Conservation (phyloP, 53 echinoderm and acorn worm genomes). For the Apostichopus leukothele region DNA sequence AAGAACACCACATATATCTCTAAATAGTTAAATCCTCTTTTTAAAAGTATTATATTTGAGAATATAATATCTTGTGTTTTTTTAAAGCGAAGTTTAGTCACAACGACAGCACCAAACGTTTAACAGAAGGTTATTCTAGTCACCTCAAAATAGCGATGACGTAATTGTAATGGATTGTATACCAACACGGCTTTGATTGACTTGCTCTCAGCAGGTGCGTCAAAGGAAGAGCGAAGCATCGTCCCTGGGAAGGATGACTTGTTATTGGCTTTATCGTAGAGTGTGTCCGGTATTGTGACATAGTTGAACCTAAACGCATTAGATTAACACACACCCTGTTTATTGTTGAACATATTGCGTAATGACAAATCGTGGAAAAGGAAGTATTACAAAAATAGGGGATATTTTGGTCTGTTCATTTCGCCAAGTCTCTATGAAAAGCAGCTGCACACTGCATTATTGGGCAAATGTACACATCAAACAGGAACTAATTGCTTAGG, state of each 20-base stretch:
- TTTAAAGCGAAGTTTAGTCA: neutral
- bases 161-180: neutral
- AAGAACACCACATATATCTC: neutral
- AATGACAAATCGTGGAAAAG: no score
- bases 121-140: neutral
- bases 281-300: neutral
- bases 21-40: neutral
- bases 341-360: no score
- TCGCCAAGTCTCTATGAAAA: no score
- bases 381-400: no score
- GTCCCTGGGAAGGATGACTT: neutral
- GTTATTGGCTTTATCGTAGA: neutral
- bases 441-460: no score
- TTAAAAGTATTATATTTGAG: neutral
- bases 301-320: neutral
- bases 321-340: neutral
- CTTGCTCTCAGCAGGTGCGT: neutral
- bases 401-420: no score
- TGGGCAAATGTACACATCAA: no score
- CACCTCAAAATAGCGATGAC: neutral
- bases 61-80: neutral
- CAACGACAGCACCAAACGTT: neutral
- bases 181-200: neutral
- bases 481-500: no score
- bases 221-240: neutral